Percentiles rank a stretch among this genome's conserved stretches.
Conservation (phyloP, 2,113 vertebrate genomes). For the Apodemus sylvaticus region DNA sequence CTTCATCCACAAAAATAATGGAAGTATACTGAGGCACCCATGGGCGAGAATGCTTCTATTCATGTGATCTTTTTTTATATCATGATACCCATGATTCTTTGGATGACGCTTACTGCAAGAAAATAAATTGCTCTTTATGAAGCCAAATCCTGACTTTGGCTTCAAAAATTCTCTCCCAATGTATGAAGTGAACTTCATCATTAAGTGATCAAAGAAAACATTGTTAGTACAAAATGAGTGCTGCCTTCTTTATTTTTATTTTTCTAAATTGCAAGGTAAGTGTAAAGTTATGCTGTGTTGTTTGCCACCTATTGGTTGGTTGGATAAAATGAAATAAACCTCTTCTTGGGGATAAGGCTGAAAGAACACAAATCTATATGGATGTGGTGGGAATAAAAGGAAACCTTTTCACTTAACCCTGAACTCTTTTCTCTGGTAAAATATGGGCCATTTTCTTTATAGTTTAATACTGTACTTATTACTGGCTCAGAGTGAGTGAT, state of each 20-base stretch:
- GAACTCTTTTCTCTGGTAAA: not conserved
- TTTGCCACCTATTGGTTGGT: not conserved
- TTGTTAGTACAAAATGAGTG: not conserved
- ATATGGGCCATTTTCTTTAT: not conserved
- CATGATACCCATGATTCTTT: not conserved
- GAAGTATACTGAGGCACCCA: not conserved
- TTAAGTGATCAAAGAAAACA: not conserved
- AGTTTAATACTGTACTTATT: not conserved
- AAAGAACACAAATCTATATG: not conserved
- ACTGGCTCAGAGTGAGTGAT: not conserved
- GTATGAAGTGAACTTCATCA: not conserved
- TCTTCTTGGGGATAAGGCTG: not conserved
- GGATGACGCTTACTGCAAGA: not conserved
- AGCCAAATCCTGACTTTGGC: not conserved
- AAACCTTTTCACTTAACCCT: not conserved
- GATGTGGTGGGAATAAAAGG: not conserved
- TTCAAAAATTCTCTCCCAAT: not conserved
- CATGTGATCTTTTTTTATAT: not conserved
- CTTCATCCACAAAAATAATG: not conserved
- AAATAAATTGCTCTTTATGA: not conserved
- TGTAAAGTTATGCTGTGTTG: not conserved
- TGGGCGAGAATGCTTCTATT: not conserved
- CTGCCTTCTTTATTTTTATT: not conserved
- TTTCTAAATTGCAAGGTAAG: not conserved
- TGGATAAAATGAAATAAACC: not conserved